A percentile compares a stretch with the other conserved stretches of the same genome.
phyloP scores from a whole-genome alignment of 2,888 invertebrate species.

The Timema podura region DNA sequence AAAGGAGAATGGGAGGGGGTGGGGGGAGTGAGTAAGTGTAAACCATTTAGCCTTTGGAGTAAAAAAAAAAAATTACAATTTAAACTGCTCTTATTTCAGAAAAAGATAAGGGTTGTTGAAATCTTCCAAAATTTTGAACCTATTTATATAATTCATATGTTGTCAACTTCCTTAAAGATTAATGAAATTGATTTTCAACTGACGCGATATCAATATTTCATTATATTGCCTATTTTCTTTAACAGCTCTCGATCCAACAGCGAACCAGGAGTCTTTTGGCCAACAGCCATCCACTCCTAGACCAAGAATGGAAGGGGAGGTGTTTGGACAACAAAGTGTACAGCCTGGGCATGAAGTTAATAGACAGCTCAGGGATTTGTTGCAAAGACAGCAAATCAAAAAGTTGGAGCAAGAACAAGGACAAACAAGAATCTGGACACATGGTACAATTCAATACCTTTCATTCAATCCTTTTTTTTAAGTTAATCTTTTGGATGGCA shows the following conservation, averaged over 20 bases:
- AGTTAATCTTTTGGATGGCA: background rate
- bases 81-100: too few relatives aligned
- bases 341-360: conserved; percentile 32
- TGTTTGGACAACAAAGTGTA: conserved; percentile 19
- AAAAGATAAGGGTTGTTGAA: too few relatives aligned
- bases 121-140: too few relatives aligned
- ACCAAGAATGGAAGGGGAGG: conserved; percentile 25
- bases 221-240: too few relatives aligned
- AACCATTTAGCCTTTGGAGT: too few relatives aligned
- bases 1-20: too few relatives aligned
- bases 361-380: conserved; percentile 68
- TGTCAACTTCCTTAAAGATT: too few relatives aligned
- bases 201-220: too few relatives aligned
- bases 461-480: conserved; percentile 1
- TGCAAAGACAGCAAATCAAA: conserved; percentile 70
- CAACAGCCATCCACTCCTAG: conserved; percentile 34
- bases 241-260: conserved; percentile 17
- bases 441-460: conserved; percentile 1
- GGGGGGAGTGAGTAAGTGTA: too few relatives aligned
- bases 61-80: too few relatives aligned
- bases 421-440: conserved; percentile 27
- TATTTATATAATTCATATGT: too few relatives aligned
- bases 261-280: conserved; percentile 36
- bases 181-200: too few relatives aligned
- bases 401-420: conserved; percentile 49